These are phyloP conservation scores for Gorilla gorilla DNA, from an alignment of 2,113 vertebrate genomes.

Conservation along the genomic window DNA sequence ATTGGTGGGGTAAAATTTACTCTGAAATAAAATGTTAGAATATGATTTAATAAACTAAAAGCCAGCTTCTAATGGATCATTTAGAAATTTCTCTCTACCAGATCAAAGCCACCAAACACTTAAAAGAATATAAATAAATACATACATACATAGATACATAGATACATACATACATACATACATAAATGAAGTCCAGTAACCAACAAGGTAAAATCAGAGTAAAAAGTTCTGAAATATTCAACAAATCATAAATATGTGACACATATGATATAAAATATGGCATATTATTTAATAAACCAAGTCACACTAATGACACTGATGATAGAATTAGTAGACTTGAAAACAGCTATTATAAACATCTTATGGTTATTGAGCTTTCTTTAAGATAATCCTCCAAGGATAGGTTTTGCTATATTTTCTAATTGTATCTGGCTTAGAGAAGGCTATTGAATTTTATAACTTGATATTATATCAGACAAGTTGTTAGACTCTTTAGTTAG, in stretches of 20 bases:
- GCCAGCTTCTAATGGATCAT: neutral
- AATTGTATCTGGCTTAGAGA: too few relatives aligned
- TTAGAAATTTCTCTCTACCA: neutral
- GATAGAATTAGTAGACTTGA: neutral
- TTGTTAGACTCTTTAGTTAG: too few relatives aligned
- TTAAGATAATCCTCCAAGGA: too few relatives aligned
- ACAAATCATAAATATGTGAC: neutral
- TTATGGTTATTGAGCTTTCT: too few relatives aligned
- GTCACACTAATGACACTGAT: neutral
- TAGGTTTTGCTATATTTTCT: too few relatives aligned
- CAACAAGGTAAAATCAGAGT: neutral
- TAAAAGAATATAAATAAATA: neutral
- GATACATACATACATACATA: too few relatives aligned
- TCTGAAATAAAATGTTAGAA: neutral
- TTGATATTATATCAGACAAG: too few relatives aligned
- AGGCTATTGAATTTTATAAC: too few relatives aligned
- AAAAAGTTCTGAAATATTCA: neutral
- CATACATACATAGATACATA: too few relatives aligned
- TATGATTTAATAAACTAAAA: neutral
- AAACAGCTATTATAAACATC: neutral
- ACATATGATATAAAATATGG: neutral
- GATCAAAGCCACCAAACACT: neutral
- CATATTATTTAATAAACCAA: neutral
- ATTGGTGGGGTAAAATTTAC: neutral
- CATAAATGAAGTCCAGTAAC: neutral